These are phyloP conservation scores for Aleiodes alternator DNA, from an alignment of 2,888 invertebrate genomes.

Conservation along the genomic window DNA sequence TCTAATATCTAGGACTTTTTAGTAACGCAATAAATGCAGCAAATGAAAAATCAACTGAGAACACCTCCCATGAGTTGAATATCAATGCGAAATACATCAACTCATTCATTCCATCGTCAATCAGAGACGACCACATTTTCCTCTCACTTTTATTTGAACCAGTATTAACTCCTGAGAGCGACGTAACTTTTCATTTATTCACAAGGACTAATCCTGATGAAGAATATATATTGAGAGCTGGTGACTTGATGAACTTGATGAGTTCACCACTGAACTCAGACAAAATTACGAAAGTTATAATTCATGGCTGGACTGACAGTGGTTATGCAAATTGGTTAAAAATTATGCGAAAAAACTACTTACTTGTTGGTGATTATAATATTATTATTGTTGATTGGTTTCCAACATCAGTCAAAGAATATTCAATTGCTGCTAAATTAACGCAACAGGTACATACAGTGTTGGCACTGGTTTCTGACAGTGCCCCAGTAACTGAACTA, in stretches of 20 bases:
- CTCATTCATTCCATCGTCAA: not conserved
- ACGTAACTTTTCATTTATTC: slow-evolving; percentile 63
- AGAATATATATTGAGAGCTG: slow-evolving; percentile 53
- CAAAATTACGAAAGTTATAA: slow-evolving; percentile 71
- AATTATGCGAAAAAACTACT: slow-evolving; percentile 73
- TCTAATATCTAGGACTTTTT: not conserved
- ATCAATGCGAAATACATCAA: not conserved
- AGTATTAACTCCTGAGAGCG: slow-evolving; percentile 53
- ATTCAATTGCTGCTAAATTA: slow-evolving; percentile 60
- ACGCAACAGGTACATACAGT: slow-evolving; percentile 57
- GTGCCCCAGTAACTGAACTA: not conserved
- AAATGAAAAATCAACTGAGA: not conserved
- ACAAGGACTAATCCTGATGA: slow-evolving; percentile 60
- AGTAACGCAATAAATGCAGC: not conserved
- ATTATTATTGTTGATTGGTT: slow-evolving; percentile 78
- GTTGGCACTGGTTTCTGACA: no score
- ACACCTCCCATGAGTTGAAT: not conserved
- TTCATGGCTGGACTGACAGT: slow-evolving; percentile 76
- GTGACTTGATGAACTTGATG: slow-evolving; percentile 55
- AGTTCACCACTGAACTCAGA: slow-evolving; percentile 57
- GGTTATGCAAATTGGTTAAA: slow-evolving; percentile 65
- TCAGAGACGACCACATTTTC: slow-evolving; percentile 48
- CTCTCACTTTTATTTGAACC: slow-evolving; percentile 49
- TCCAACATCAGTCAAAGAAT: slow-evolving; percentile 62
- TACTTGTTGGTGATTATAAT: slow-evolving; percentile 74